phyloP scores from a whole-genome alignment of 1,140 invertebrate genomes.

The Argopecten irradians region DNA sequence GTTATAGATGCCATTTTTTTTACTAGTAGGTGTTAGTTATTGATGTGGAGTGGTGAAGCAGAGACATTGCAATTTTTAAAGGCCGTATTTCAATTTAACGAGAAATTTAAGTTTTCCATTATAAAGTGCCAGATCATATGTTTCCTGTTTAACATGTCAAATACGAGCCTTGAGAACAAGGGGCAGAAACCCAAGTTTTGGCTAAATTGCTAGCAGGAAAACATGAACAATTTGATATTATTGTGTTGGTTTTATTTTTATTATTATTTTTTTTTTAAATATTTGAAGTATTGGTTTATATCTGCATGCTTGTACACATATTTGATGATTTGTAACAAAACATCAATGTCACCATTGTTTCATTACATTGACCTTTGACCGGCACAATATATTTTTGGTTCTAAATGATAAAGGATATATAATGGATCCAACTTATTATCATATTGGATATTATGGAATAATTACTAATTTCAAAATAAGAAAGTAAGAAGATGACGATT shows the following conservation, averaged over 20 bases:
- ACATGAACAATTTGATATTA: neutral
- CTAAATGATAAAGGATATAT: too few species aligned
- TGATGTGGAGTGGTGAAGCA: neutral
- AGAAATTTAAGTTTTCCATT: neutral
- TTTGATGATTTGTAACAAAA: neutral
- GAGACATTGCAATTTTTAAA: neutral
- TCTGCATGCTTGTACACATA: neutral
- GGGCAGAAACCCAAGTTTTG: neutral
- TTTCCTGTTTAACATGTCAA: neutral
- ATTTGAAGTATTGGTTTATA: neutral
- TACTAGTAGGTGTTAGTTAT: too few species aligned
- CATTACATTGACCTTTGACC: neutral
- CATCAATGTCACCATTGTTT: neutral
- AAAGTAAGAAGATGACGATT: too few species aligned
- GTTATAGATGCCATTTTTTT: too few species aligned
- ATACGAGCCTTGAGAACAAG: neutral
- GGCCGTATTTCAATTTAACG: neutral
- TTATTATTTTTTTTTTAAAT: neutral
- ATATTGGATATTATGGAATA: too few species aligned
- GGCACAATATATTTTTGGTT: too few species aligned
- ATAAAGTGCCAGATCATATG: neutral
- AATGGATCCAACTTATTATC: too few species aligned
- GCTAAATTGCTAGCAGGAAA: neutral
- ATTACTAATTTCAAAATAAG: too few species aligned
- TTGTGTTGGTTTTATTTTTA: neutral